Percentiles rank a stretch among this genome's conserved stretches.
Evolutionary conservation across 1,140 invertebrate genomes (phyloP).

Genomic region (Caenorhabditis remanei): DNA sequence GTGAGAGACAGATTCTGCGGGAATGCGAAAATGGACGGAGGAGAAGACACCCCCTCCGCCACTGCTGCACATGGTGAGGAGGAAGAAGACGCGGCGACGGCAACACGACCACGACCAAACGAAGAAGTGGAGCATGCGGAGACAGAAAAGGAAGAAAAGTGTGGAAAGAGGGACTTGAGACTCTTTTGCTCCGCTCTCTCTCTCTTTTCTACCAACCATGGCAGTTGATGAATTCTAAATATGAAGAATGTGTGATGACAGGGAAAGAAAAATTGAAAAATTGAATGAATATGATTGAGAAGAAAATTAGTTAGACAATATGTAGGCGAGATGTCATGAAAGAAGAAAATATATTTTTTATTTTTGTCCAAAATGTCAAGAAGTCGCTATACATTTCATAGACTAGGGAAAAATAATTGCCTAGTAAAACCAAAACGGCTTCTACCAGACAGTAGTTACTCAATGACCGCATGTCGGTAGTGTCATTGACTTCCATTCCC

Average conservation of each 20-base stretch:
- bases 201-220: neutral
- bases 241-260: slow-evolving; percentile 38
- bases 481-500: slow-evolving; percentile 46
- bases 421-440: too few relatives aligned
- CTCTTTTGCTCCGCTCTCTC: slow-evolving; percentile 3
- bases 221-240: slow-evolving; percentile 31
- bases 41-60: neutral
- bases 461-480: slow-evolving; percentile 35
- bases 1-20: slow-evolving; percentile 32
- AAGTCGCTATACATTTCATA: too few relatives aligned
- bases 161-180: neutral
- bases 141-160: slow-evolving; percentile 9
- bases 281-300: too few relatives aligned
- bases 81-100: slow-evolving; percentile 2
- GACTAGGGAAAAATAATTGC: too few relatives aligned
- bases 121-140: slow-evolving; percentile 51
- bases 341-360: too few relatives aligned
- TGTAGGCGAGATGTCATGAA: too few relatives aligned
- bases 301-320: too few relatives aligned
- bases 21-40: slow-evolving; percentile 45
- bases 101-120: neutral
- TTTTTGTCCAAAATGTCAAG: too few relatives aligned
- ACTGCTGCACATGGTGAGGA: slow-evolving; percentile 9
- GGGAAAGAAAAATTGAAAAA: too few relatives aligned
- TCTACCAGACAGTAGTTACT: slow-evolving; percentile 9